Base-by-base conservation (phyloP, 2,113 vertebrate genomes). In the Cyprinodon brontotheroides region DNA sequence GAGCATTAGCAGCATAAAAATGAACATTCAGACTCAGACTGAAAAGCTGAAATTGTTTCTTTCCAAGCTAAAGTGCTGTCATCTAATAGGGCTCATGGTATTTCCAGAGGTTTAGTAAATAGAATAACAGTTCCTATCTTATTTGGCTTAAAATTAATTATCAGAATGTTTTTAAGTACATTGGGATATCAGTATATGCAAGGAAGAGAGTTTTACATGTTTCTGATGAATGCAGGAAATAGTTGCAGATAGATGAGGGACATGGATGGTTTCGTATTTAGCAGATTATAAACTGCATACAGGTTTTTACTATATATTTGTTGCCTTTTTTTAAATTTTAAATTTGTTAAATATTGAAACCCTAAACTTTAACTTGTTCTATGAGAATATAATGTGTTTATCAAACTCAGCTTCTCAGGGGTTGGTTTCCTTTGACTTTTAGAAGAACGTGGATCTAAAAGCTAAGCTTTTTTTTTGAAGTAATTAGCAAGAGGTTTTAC, bases 1-100 rank as follows among this genome's bases (percentile, higher is more conserved):
- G 59, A 83, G 74, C 68, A 53, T 66, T 50, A 67, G n/a, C 70
- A 43, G 82, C 77, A 68, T 73, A 68, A 68, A 84, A 76, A 53
- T 39, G 20, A 50, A 48, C 15, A 5, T 11, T 50, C 11, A 17
- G 39, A 38, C 41, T 62, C 37, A 57, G 17, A 57, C 17, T 20
- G 17, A 20, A 20, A 57, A 9, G 50, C 7, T n/a, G n/a, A 45
- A 57, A 57, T 8, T n/a, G 73, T 75, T 75, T 71, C 10, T 59
- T 57, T 68, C 65, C 15, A 13, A 75, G 57, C 20, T 69, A 36
- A 81, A 57, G 62, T 70, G 70, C 39, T 43, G 1, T 41, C 6
- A 29, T 75, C 41, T 36, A 37, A 39, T 39, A 11, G 4, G 7
- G 14, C n/a, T 62, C 60, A 11, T 45, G 4, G 45, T 0, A 45